A percentile compares a stretch with the other conserved stretches of the same genome.
phyloP scores from a whole-genome alignment of 2,888 invertebrate species.

The Steinernema scapterisci region DNA sequence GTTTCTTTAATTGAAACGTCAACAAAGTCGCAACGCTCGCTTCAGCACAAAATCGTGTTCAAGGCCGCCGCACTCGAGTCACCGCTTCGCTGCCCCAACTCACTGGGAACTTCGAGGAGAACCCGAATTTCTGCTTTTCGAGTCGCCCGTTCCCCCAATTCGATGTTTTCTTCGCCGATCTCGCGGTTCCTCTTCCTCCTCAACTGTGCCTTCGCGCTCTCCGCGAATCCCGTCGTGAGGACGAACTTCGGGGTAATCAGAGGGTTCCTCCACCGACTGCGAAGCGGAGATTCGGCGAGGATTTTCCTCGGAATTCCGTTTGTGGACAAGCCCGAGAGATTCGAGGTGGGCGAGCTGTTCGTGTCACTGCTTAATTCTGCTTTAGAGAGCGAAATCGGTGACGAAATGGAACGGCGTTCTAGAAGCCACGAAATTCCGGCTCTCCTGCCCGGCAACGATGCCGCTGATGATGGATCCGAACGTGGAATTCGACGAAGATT shows the following conservation, averaged over 20 bases:
- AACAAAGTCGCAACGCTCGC: no score
- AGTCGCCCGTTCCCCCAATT: no score
- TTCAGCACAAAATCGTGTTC: no score
- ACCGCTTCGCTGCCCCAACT: no score
- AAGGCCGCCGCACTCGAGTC: no score
- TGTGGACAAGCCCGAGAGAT: neutral
- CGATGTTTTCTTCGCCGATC: neutral
- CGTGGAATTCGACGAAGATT: conserved; percentile 15
- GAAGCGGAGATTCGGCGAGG: neutral
- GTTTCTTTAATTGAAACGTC: no score
- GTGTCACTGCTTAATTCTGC: neutral
- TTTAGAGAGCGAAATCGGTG: neutral
- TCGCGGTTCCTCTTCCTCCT: neutral
- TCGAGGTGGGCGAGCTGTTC: neutral
- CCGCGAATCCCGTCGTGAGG: neutral
- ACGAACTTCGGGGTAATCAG: neutral
- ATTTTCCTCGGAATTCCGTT: neutral
- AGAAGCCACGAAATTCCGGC: neutral
- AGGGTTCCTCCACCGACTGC: neutral
- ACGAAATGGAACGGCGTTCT: neutral
- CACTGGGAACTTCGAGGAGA: no score
- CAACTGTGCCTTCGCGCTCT: neutral
- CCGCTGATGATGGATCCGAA: neutral
- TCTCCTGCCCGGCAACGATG: neutral
- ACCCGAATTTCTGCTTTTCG: no score